Evolutionary conservation across 2,113 vertebrate genomes (phyloP).

Genomic region (Lagenorhynchus albirostris): DNA sequence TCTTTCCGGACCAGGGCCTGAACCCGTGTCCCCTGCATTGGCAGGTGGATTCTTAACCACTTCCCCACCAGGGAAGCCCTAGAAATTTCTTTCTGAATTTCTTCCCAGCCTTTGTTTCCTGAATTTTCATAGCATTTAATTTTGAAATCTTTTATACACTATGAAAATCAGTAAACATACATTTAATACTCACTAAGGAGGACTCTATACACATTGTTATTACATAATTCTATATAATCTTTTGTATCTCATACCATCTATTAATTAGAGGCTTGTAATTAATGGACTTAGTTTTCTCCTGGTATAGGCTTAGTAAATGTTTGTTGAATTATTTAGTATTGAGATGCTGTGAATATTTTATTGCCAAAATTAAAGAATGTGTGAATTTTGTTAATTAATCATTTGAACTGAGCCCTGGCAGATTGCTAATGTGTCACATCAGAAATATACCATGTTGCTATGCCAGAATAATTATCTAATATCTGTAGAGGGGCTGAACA

Average conservation of each 20-base stretch:
- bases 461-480: conserved; percentile 20
- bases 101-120: neutral
- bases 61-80: neutral
- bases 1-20: too few relatives aligned
- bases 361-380: conserved; percentile 54
- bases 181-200: neutral
- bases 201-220: neutral
- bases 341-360: conserved; percentile 45
- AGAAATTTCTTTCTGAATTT: neutral
- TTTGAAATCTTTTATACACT: neutral
- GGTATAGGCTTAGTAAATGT: neutral
- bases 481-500: conserved; percentile 38
- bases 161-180: neutral
- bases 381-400: conserved; percentile 50
- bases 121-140: conserved; percentile 19
- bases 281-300: conserved; percentile 32
- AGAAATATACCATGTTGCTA: conserved; percentile 18
- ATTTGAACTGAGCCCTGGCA: conserved; percentile 15
- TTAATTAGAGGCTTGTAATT: neutral
- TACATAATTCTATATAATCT: neutral
- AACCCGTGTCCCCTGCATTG: too few relatives aligned
- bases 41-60: too few relatives aligned
- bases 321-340: conserved; percentile 48
- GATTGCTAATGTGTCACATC: neutral
- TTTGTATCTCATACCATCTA: neutral